Conservation (phyloP, 2,113 vertebrate species). For the Calyptomena viridis region DNA sequence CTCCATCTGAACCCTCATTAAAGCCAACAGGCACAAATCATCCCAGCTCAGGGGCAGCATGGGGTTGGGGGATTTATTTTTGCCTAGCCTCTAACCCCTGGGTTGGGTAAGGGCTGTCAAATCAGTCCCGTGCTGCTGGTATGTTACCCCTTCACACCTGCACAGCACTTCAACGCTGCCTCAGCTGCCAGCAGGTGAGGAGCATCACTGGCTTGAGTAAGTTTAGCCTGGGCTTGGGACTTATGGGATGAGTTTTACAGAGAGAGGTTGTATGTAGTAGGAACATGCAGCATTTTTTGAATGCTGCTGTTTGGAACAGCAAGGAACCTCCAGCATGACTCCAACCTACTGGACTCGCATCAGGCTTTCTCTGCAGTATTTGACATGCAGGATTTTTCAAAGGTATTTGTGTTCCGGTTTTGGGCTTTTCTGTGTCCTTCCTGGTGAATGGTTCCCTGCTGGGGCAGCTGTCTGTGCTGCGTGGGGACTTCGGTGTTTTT, state of each 20-base stretch:
- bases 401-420: background rate
- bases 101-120: background rate
- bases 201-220: background rate
- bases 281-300: background rate
- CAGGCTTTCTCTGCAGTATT: background rate
- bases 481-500: background rate
- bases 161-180: rapidly evolving
- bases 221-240: background rate
- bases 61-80: background rate
- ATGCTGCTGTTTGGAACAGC: background rate
- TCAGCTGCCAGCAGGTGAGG: background rate
- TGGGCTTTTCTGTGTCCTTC: background rate
- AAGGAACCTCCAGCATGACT: background rate
- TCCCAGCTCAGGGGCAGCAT: rapidly evolving
- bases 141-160: background rate
- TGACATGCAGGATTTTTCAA: background rate
- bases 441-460: background rate
- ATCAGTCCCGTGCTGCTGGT: rapidly evolving
- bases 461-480: background rate
- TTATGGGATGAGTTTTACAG: background rate
- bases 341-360: background rate
- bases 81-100: background rate
- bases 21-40: rapidly evolving
- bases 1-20: background rate
- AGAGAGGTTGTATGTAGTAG: rapidly evolving